These are phyloP conservation scores for Neostethus bicornis DNA, from an alignment of 2,797 vertebrate genomes.

Conservation along the genomic window DNA sequence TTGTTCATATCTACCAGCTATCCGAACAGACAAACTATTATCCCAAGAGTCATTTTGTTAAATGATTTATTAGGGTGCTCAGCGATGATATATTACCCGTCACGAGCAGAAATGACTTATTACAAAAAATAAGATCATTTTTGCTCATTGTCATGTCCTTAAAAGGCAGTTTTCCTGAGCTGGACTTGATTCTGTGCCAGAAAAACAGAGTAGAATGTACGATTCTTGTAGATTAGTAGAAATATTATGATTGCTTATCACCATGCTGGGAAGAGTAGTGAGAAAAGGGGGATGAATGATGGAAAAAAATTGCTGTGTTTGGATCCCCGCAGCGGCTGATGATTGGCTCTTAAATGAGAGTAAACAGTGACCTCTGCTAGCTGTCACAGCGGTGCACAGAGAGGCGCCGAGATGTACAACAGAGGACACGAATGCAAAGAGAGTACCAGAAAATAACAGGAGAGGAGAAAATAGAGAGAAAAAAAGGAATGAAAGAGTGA, in stretches of 20 bases:
- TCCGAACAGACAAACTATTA: constrained; percentile 13
- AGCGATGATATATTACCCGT: constrained; percentile 3
- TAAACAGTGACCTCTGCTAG: constrained; percentile 81
- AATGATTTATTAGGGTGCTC: constrained; percentile 12
- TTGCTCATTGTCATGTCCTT: constrained; percentile 9
- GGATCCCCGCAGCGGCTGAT: constrained; percentile 61
- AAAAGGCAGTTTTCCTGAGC: not conserved
- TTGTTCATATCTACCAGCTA: constrained; percentile 3
- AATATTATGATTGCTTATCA: constrained; percentile 7
- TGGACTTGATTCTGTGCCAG: not conserved
- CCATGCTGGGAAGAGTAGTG: constrained; percentile 4
- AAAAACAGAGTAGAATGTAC: constrained; percentile 5
- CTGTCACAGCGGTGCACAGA: constrained; percentile 74
- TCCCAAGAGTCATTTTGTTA: not conserved
- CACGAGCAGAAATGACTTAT: constrained; percentile 5
- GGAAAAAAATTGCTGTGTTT: constrained; percentile 44
- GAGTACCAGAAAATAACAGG: constrained; percentile 11
- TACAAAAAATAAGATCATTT: constrained; percentile 14
- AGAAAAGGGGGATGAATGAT: constrained; percentile 27
- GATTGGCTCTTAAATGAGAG: constrained; percentile 81
- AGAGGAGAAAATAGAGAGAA: not conserved
- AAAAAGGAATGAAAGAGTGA: constrained; percentile 22
- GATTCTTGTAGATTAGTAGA: constrained; percentile 7
- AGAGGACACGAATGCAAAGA: constrained; percentile 44
- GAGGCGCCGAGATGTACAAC: constrained; percentile 55